Base-by-base conservation (phyloP, 2,113 vertebrate genomes). In the Alectura lathami region DNA sequence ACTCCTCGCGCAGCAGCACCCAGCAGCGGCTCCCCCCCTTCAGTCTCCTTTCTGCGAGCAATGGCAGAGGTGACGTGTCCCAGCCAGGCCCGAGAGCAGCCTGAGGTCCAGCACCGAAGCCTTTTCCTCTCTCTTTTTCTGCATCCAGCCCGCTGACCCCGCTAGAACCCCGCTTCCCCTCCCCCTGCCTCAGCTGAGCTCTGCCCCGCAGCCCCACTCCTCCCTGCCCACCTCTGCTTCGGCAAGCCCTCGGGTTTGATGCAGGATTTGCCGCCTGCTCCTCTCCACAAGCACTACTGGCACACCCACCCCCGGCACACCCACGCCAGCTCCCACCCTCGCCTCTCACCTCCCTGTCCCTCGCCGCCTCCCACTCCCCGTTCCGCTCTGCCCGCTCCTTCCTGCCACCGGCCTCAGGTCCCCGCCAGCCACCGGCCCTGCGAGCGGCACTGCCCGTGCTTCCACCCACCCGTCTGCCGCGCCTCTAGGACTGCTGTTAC, bases 261-360 rank as follows among this genome's bases (percentile, higher is more conserved):
- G 7, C 0, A 16, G 10, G 16, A 27, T 6, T 9, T 3, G 6
- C 62, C 23, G 45, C 17, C 50, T 21, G 2, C 9, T 34, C 62
- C 82, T 42, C 43, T 3, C 3, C 0, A 22, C 34, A 11, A 13
- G 34, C 17, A 32, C 26, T 27, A 1, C 2, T 43, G 4, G 1
- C 4, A 11, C 21, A 29, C 18, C 26, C 10, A 2, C 26, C 56
- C 50, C 68, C 8, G 32, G n/a, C 15, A n/a, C 56, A 2, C 57
- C 63, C 7, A 1, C 43, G 17, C 68, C 17, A 5, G 21, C 45
- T 53, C 45, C 38, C 68, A 9, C 45, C 62, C 51, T 32, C 18
- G 8, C 2, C 26, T 89, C 51, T 11, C 0, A 0, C 6, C 63
- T 36, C 48, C 57, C 54, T 2, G n/a, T n/a, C n/a, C n/a, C n/a